Evolutionary conservation across 37 sponge, comb jelly and placozoan genomes (phyloP).

Genomic region (Diacarnus erythraeanus): DNA sequence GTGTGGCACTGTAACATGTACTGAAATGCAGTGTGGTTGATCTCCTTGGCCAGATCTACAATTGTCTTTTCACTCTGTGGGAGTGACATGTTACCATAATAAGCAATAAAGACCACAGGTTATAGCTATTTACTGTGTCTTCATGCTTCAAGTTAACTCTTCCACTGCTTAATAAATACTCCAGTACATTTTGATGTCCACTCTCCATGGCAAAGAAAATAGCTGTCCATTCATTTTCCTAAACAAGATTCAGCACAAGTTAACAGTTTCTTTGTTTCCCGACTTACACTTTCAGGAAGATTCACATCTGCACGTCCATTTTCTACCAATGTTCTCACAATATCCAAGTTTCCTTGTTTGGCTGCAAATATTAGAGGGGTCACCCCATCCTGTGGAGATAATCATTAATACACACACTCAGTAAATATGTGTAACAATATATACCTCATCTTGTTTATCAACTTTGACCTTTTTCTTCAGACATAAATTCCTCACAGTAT

Average conservation of each 20-base stretch:
- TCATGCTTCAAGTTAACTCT: constrained; percentile 7
- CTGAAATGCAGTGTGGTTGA: neutral
- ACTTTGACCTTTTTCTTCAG: neutral
- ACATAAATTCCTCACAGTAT: neutral
- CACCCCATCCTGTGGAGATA: neutral
- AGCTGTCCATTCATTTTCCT: constrained; percentile 3
- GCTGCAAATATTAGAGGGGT: constrained; percentile 9
- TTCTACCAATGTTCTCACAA: constrained; percentile 8
- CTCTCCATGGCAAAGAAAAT: constrained; percentile 2
- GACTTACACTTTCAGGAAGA: neutral
- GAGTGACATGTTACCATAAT: no score
- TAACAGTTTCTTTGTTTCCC: neutral
- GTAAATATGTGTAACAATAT: neutral
- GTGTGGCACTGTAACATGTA: neutral
- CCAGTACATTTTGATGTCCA: neutral
- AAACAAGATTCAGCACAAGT: neutral
- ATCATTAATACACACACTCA: neutral
- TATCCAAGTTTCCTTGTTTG: neutral
- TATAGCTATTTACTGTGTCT: neutral
- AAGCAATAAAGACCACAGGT: neutral
- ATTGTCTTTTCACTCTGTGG: neutral
- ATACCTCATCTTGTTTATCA: constrained; percentile 2
- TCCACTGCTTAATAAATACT: neutral
- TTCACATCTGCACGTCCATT: constrained; percentile 10
- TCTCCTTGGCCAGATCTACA: constrained; percentile 1